These are phyloP conservation scores for Carettochelys insculpta DNA, from an alignment of 2,113 vertebrate species.

Conservation along the genomic window DNA sequence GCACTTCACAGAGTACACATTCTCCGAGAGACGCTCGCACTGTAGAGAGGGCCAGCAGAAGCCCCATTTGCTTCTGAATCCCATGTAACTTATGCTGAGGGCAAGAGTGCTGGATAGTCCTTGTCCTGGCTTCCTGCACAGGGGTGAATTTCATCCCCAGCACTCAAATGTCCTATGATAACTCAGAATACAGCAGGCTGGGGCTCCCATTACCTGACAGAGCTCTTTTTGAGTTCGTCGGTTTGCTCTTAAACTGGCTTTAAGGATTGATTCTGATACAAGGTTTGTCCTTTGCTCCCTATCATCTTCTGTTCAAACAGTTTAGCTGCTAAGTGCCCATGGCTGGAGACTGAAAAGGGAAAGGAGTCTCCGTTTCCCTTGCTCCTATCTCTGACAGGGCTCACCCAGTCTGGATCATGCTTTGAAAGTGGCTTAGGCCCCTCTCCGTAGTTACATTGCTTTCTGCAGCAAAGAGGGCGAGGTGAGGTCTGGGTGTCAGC, in stretches of 20 bases:
- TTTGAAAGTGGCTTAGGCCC: neutral
- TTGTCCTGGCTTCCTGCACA: neutral
- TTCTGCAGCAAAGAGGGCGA: neutral
- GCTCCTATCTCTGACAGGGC: neutral
- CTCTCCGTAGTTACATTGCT: neutral
- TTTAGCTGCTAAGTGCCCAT: fast-evolving
- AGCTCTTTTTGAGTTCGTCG: fast-evolving
- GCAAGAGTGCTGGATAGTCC: neutral
- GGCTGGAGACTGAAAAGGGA: neutral
- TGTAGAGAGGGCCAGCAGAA: neutral
- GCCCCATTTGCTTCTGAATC: neutral
- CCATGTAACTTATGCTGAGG: fast-evolving
- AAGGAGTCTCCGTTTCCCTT: neutral
- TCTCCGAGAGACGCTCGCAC: neutral
- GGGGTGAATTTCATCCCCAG: fast-evolving
- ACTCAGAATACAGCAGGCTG: neutral
- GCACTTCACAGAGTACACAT: too few species aligned
- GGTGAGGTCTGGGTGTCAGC: neutral
- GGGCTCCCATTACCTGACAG: neutral
- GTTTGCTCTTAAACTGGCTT: neutral
- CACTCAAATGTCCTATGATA: neutral
- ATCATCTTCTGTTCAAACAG: neutral
- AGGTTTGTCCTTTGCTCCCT: neutral
- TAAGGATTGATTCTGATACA: neutral
- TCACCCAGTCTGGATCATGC: fast-evolving